Evolutionary conservation across 2,797 vertebrate species (phyloP).

Genomic region (Acrossocheilus wenchowensis): DNA sequence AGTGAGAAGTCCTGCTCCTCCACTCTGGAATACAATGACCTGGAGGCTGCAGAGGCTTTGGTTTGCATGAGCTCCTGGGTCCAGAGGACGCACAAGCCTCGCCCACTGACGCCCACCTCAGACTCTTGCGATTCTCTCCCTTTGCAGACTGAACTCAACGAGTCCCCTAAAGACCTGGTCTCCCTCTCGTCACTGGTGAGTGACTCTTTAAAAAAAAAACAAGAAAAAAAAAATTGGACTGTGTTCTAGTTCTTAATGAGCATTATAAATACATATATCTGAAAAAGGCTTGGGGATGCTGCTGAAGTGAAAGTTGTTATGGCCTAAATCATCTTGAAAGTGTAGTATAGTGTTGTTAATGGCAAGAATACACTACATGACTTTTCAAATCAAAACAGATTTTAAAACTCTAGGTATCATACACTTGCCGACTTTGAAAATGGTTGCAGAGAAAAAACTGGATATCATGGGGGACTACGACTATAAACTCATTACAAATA

Average conservation of each 20-base stretch:
- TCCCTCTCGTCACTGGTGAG: conserved; percentile 91
- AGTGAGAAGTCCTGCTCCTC: conserved; percentile 81
- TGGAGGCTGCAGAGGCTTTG: conserved; percentile 93
- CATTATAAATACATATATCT: not conserved
- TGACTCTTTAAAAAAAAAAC: not conserved
- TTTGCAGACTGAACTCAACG: conserved; percentile 71
- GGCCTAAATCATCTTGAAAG: not conserved
- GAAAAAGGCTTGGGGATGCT: not conserved
- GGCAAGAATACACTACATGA: not conserved
- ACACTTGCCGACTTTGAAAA: not conserved
- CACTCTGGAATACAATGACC: conserved; percentile 88
- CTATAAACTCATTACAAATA: not conserved
- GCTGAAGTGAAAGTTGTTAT: conserved; percentile 1
- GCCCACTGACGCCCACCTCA: conserved; percentile 93
- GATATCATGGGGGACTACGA: not conserved
- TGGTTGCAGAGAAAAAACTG: not conserved
- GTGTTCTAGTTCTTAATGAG: not conserved
- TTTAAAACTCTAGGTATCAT: not conserved
- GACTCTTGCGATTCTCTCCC: conserved; percentile 90
- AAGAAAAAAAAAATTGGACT: not conserved
- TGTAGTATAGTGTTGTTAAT: not conserved
- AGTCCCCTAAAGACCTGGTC: conserved; percentile 88
- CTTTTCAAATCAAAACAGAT: not conserved
- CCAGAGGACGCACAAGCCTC: conserved; percentile 85
- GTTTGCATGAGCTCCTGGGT: conserved; percentile 98